These are phyloP conservation scores for Rutpela maculata DNA, from an alignment of 2,888 invertebrate genomes.

Conservation along the genomic window DNA sequence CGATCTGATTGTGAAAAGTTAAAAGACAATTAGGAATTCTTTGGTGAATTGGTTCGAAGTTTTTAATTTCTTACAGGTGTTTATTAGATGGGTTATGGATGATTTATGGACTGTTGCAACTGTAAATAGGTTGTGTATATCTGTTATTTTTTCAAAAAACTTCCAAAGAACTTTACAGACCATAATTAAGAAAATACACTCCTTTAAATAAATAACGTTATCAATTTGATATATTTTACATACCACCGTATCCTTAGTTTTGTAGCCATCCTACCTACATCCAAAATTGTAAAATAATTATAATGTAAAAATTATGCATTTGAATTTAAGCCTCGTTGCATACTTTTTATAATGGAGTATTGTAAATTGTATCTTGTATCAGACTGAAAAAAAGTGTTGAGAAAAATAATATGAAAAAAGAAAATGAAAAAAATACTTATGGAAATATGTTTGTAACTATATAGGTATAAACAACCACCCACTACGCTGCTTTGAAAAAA, in stretches of 20 bases:
- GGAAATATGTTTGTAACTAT: conserved; percentile 64
- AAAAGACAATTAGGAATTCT: too few relatives aligned
- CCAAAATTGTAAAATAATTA: conserved; percentile 41
- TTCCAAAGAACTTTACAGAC: background rate
- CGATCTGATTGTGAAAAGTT: too few relatives aligned
- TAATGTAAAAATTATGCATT: conserved; percentile 44
- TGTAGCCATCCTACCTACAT: conserved; percentile 23
- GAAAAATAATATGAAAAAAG: conserved; percentile 45
- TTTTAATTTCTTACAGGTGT: too few relatives aligned
- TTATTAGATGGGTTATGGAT: too few relatives aligned
- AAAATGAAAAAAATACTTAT: conserved; percentile 58
- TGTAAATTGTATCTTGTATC: conserved; percentile 39
- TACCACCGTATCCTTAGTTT: conserved; percentile 15
- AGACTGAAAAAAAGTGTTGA: conserved; percentile 34
- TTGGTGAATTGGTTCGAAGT: too few relatives aligned
- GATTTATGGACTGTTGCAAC: too few relatives aligned
- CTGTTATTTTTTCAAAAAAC: background rate
- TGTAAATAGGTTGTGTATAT: background rate
- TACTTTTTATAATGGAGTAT: conserved; percentile 43
- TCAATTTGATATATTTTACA: conserved; percentile 33
- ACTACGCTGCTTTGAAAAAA: conserved; percentile 52
- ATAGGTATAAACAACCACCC: conserved; percentile 64
- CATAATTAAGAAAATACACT: too few relatives aligned
- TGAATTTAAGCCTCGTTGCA: conserved; percentile 30
- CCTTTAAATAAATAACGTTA: background rate